A percentile compares a stretch with the other conserved stretches of the same genome.
Evolutionary conservation across 2,888 invertebrate species (phyloP).

Genomic region (Callyntrura guangdongensis): DNA sequence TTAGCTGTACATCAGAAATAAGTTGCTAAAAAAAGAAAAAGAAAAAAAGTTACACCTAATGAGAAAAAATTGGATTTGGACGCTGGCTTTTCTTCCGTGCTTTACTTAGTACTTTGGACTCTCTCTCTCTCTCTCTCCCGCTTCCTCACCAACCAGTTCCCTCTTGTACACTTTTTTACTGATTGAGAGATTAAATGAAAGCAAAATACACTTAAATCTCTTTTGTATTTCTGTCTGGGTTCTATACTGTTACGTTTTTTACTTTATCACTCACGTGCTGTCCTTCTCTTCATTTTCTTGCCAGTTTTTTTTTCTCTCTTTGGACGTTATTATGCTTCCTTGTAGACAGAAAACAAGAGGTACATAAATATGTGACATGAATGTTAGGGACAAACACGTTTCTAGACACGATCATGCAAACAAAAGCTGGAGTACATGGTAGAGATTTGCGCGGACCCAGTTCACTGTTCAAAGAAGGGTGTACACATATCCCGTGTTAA

Average conservation of each 20-base stretch:
- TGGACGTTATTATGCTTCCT: not conserved
- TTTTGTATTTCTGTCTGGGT: conserved; percentile 57
- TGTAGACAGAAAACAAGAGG: conserved; percentile 34
- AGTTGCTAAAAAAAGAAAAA: conserved; percentile 63
- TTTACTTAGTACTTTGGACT: not conserved
- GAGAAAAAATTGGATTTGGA: conserved; percentile 79
- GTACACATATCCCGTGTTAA: not conserved
- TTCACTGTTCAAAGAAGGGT: not conserved
- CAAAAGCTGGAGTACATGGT: conserved; percentile 8
- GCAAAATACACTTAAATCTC: conserved; percentile 60
- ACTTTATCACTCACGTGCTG: conserved; percentile 13
- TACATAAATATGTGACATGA: conserved; percentile 54
- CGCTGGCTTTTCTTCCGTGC: conserved; percentile 44
- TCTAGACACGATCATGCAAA: not conserved
- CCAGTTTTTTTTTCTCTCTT: conserved; percentile 25
- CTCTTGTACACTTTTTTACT: conserved; percentile 36
- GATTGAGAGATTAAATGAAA: conserved; percentile 68
- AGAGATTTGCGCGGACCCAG: not conserved
- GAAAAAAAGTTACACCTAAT: conserved; percentile 77
- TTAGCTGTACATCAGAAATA: conserved; percentile 77
- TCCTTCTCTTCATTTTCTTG: conserved; percentile 14
- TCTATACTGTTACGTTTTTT: conserved; percentile 8
- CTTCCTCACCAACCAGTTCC: not conserved
- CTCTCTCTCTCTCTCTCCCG: not conserved
- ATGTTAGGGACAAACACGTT: not conserved